Percentiles rank a stretch among this genome's conserved stretches.
phyloP scores from a whole-genome alignment of 2,888 invertebrate genomes.

The Liodrosophila aerea region DNA sequence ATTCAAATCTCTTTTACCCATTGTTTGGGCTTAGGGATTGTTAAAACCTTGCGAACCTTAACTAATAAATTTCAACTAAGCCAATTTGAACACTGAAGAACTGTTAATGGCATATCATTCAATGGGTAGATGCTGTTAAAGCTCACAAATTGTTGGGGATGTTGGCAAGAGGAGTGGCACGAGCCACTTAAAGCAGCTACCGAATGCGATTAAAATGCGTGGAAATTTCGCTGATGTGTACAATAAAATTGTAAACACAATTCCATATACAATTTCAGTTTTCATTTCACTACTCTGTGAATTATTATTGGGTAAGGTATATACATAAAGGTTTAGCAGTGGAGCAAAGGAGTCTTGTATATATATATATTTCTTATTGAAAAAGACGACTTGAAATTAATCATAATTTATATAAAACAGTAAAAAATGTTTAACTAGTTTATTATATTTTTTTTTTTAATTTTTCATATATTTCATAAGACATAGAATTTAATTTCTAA shows the following conservation, averaged over 20 bases:
- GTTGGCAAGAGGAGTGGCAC: neutral
- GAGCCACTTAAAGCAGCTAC: constrained; percentile 42
- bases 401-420: too few relatives aligned
- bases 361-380: too few relatives aligned
- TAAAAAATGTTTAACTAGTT: too few relatives aligned
- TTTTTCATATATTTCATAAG: too few relatives aligned
- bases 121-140: constrained; percentile 18
- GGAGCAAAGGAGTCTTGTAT: too few relatives aligned
- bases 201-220: constrained; percentile 55
- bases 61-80: constrained; percentile 59
- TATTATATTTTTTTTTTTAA: too few relatives aligned
- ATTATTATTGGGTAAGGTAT: too few relatives aligned
- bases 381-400: too few relatives aligned
- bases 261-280: constrained; percentile 59
- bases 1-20: constrained; percentile 19
- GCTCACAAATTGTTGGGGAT: neutral
- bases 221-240: constrained; percentile 48
- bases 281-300: constrained; percentile 42
- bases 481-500: too few relatives aligned
- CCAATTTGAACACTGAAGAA: constrained; percentile 51
- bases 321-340: too few relatives aligned
- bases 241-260: constrained; percentile 59
- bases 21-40: constrained; percentile 43
- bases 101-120: constrained; percentile 47
- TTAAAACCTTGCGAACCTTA: constrained; percentile 40